A percentile compares a stretch with the other conserved stretches of the same genome.
Evolutionary conservation across 2,888 invertebrate species (phyloP).

Genomic region (Netelia fuscicornis): DNA sequence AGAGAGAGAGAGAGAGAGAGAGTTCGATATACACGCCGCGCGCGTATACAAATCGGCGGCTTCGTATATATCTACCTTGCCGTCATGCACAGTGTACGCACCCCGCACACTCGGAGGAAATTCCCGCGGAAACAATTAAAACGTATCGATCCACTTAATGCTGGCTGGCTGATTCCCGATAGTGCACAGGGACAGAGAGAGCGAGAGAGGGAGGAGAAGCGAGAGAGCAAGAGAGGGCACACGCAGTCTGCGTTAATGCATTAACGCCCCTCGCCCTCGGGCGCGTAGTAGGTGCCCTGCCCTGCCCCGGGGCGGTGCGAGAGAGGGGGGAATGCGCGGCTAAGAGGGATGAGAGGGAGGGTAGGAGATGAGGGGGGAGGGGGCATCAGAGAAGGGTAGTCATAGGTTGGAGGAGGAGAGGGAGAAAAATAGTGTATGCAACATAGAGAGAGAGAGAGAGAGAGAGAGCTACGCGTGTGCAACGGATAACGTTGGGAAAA

Average conservation of each 20-base stretch:
- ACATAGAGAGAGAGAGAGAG: neutral
- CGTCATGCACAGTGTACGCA: conserved; percentile 24
- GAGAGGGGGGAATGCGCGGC: neutral
- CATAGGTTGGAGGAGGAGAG: neutral
- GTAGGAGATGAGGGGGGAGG: neutral
- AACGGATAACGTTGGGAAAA: conserved; percentile 50
- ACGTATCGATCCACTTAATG: conserved; percentile 71
- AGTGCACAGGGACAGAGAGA: conserved; percentile 52
- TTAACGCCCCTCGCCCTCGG: conserved; percentile 53
- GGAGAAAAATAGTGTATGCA: conserved; percentile 20
- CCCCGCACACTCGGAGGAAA: conserved; percentile 48
- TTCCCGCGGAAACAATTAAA: conserved; percentile 68
- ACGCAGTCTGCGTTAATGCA: conserved; percentile 56
- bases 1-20: too few species aligned
- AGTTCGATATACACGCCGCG: neutral
- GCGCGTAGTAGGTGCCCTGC: conserved; percentile 36
- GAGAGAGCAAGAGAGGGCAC: too few species aligned
- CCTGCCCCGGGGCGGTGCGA: neutral
- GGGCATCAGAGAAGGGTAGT: neutral
- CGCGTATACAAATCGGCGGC: conserved; percentile 28
- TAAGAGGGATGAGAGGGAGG: neutral
- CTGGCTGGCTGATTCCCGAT: conserved; percentile 66
- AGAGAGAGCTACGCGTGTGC: conserved; percentile 25
- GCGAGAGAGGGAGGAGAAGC: too few species aligned
- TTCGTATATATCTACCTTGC: conserved; percentile 6